Evolutionary conservation across 2,888 invertebrate species (phyloP), one percentile per base, ranked within the genome.

Genomic region (Trichogramma dendrolimi): DNA sequence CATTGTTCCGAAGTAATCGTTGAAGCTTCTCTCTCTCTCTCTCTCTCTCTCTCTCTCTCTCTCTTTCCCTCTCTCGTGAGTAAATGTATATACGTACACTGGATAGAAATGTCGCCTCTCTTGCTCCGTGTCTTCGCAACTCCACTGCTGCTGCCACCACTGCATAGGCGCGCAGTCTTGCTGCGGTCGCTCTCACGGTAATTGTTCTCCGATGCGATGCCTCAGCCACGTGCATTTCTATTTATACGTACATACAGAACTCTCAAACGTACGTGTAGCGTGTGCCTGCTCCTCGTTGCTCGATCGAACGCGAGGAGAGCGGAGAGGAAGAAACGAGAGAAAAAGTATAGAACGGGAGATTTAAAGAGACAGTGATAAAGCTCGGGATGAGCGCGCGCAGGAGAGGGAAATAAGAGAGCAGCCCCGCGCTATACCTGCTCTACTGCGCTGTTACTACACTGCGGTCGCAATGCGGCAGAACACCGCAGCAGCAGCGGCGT

Each of bases 1-100:
- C 58, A 65, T 65, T 65, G 65, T 65, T 57, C 62, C 52, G 50
- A 57, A 60, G 65, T 60, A 65, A 65, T 65, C 65, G 61, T 41
- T 49, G 58, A 55, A 50, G 64, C 58, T 60, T 48, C 59, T 49
- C 57, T 4, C 10, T n/a, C 40, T 46, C 40, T 8, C 48, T 2
- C 14, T 6, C 14, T 38, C 49, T 50, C 5, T 44, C 46, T 47
- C 50, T 47, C 40, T 52, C 39, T n/a, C 27, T 60, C 39, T 7
- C 44, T 46, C 27, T 27, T 27, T 27, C 27, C 27, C 27, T 27
- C 27, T 27, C 27, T 27, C 27, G 27, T 27, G 27, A 27, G 27
- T 27, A 27, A 27, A 27, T 27, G 27, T 27, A 27, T 27, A 27
- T 27, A 27, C 27, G 27, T 27, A 27, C 3, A 27, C 27, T 27